phyloP scores from a whole-genome alignment of 2,113 vertebrate genomes.

The Plecotus auritus region DNA sequence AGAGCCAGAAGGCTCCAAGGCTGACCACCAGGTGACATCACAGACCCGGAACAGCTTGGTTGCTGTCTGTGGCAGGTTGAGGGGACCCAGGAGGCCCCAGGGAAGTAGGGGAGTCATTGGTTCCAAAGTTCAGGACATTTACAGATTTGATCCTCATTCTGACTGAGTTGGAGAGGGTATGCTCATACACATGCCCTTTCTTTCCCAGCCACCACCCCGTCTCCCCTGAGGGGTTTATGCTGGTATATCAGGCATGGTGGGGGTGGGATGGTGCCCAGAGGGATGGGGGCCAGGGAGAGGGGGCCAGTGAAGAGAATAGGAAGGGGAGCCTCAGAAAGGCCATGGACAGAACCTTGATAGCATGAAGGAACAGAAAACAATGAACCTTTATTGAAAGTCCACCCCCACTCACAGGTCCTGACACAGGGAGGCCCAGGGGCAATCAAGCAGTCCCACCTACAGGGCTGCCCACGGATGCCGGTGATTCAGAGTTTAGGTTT shows the following conservation, averaged over 20 bases:
- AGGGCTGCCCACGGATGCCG: constrained; percentile 8
- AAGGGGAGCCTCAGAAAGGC: not conserved
- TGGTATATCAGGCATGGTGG: not conserved
- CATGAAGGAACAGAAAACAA: constrained; percentile 39
- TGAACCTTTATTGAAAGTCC: constrained; percentile 30
- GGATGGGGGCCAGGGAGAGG: not conserved
- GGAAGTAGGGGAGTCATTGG: not conserved
- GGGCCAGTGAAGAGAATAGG: not conserved
- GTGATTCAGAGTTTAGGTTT: constrained; percentile 82
- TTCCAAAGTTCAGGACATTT: not conserved
- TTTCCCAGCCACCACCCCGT: not conserved
- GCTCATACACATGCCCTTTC: too few relatives aligned
- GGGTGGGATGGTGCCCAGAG: not conserved
- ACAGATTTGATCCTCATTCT: not conserved
- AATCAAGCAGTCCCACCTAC: constrained; percentile 9
- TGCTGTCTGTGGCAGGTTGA: not conserved
- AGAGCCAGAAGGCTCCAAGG: not conserved
- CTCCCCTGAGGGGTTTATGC: not conserved
- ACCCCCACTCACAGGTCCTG: constrained; percentile 44
- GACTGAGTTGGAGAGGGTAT: not conserved
- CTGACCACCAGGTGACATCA: not conserved
- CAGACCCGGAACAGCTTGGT: constrained; percentile 38
- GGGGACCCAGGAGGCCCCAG: not conserved
- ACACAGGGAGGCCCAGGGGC: constrained; percentile 40
- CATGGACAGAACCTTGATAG: not conserved